These are phyloP conservation scores for Nemotelus nigrinus DNA, from an alignment of 2,888 invertebrate genomes.

Conservation along the genomic window DNA sequence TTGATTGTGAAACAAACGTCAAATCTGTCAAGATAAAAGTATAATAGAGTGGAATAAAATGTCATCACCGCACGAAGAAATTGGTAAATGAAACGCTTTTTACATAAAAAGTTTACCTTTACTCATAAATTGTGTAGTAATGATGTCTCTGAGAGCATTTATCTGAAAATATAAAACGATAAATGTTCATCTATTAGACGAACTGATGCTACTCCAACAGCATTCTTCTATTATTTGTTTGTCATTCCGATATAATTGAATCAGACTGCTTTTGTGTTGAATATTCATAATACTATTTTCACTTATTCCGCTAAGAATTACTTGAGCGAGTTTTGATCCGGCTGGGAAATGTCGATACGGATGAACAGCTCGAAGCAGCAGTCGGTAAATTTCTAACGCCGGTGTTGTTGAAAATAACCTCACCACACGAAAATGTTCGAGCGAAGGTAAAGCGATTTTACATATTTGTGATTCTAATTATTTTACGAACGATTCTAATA, in stretches of 20 bases:
- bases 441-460: constrained; percentile 66
- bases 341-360: constrained; percentile 87
- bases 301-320: constrained; percentile 69
- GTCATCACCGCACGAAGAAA: constrained; percentile 63
- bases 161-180: no score
- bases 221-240: no score
- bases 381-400: constrained; percentile 84
- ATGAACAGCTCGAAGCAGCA: constrained; percentile 86
- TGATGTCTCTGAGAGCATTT: no score
- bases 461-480: background rate
- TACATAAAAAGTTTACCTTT: background rate
- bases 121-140: no score
- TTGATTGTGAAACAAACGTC: no score
- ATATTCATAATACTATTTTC: background rate
- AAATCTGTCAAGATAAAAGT: constrained; percentile 23
- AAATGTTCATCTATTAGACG: no score
- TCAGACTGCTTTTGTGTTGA: background rate
- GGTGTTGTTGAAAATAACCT: constrained; percentile 88
- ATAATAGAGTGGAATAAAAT: constrained; percentile 55
- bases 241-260: no score
- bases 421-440: constrained; percentile 84
- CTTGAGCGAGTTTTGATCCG: constrained; percentile 90
- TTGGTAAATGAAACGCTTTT: constrained; percentile 56
- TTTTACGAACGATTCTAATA: constrained; percentile 24
- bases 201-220: no score